Conservation (phyloP, 2,888 invertebrate species). For the Vanessa cardui region DNA sequence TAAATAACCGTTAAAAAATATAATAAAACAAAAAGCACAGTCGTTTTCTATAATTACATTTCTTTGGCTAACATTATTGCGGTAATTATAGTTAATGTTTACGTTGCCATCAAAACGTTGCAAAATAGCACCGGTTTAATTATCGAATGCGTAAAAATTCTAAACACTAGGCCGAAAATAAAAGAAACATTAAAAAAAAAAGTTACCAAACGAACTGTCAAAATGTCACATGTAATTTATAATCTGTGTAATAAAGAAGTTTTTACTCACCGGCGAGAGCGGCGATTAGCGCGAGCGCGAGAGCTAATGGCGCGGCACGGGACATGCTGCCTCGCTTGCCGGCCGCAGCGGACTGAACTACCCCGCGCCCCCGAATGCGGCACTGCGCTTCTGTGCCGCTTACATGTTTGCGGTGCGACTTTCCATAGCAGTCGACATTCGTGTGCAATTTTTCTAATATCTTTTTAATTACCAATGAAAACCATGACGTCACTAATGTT, state of each 20-base stretch:
- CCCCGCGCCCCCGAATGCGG: constrained; percentile 79
- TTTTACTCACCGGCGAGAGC: constrained; percentile 71
- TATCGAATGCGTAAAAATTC: not conserved
- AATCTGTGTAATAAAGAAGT: constrained; percentile 18
- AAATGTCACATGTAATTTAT: not conserved
- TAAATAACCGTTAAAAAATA: too few relatives aligned
- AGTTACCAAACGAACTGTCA: too few relatives aligned
- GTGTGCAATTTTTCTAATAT: not conserved
- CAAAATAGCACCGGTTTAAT: not conserved
- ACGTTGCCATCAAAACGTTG: not conserved
- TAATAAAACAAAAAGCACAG: too few relatives aligned
- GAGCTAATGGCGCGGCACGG: constrained; percentile 50
- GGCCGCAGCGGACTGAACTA: constrained; percentile 56
- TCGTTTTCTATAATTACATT: not conserved
- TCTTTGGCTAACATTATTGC: not conserved
- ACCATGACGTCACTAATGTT: not conserved
- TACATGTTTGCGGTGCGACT: constrained; percentile 28
- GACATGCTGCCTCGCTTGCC: constrained; percentile 63
- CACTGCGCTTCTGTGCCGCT: constrained; percentile 63
- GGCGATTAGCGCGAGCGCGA: constrained; percentile 62
- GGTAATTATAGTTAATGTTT: not conserved
- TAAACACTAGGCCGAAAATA: not conserved
- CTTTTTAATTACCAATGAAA: not conserved
- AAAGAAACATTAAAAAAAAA: not conserved
- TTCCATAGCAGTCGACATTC: constrained; percentile 43